Evolutionary conservation across 2,888 invertebrate genomes (phyloP).

Genomic region (Drosophila macrospina): DNA sequence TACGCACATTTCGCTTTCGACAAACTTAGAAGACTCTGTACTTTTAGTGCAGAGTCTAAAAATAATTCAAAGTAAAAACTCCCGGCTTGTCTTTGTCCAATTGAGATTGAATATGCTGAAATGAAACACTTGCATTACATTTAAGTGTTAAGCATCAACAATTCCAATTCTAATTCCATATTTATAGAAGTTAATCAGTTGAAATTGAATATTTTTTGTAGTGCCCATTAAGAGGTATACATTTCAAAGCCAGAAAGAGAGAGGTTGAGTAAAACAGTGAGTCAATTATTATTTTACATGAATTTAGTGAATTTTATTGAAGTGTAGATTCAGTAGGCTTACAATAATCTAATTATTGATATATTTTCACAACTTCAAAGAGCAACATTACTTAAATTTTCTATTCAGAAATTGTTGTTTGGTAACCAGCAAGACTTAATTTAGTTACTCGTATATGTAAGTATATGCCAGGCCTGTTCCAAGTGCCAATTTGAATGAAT

Average conservation of each 20-base stretch:
- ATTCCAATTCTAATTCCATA: too few species aligned
- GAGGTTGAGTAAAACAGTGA: conserved; percentile 3
- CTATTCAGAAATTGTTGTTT: conserved; percentile 13
- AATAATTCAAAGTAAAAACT: too few species aligned
- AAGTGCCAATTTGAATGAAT: neutral
- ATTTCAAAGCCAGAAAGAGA: neutral
- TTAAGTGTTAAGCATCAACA: neutral
- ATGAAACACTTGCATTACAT: neutral
- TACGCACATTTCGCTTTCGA: too few species aligned
- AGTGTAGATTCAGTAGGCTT: conserved; percentile 40
- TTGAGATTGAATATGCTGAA: neutral
- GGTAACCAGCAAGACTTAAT: conserved; percentile 20
- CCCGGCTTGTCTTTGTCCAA: neutral
- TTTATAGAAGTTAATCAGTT: neutral
- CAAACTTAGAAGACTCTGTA: too few species aligned
- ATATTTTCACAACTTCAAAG: conserved; percentile 80
- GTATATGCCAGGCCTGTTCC: conserved; percentile 1
- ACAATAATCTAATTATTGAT: conserved; percentile 82
- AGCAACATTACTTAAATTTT: conserved; percentile 41
- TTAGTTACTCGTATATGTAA: conserved; percentile 27
- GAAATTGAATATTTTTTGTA: neutral
- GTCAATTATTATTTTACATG: conserved; percentile 39
- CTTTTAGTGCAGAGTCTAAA: too few species aligned
- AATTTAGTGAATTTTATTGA: conserved; percentile 59
- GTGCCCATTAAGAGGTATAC: neutral